Evolutionary conservation across 2,797 vertebrate species (phyloP), one percentile per base, ranked within the genome.

Genomic region (Synanceia verrucosa): DNA sequence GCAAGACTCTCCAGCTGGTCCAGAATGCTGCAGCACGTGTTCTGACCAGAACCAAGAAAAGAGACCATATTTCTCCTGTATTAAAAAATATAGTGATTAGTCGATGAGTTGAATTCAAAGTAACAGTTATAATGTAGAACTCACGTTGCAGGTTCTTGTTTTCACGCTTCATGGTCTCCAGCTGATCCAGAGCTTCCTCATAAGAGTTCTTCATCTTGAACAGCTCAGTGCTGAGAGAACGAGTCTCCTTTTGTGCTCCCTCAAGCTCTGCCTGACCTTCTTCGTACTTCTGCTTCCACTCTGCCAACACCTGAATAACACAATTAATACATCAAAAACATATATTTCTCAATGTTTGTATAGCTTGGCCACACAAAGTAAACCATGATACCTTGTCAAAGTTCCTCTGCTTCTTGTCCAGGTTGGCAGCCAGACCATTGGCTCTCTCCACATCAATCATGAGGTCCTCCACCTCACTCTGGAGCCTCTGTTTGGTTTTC

Each of bases 171-270:
- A 96, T 85, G 5, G 95, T 96, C 86, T 96, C 96, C 53, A 96
- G 87, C 0, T 96, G 94, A 67, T 96, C 95, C 83, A 96, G 79
- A 70, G 92, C 78, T 70, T 96, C 96, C 77, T 96, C 95, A 3
- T 95, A 96, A 6, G 94, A 94, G 52, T 96, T 96, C 89, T 96
- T 96, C 92, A 96, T 94, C 89, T 96, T 96, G 86, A 96, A 96
- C 24, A 95, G 87, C 63, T 96, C 95, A 9, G 95, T 96, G 81
- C 95, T 88, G n/a, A 96, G 91, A 62, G 93, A 90, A 6, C 94
- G 93, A 14, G 94, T 88, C 76, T 96, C 95, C 78, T 95, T 96
- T 89, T 94, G 95, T 11, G 94, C 89, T 64, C 94, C 93, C 59
- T 96, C 95, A 47, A 96, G 91, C 74, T 96, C 95, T 74, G 95